These are phyloP conservation scores for Rhinophrynus dorsalis DNA, from an alignment of 2,797 vertebrate genomes.

Conservation along the genomic window DNA sequence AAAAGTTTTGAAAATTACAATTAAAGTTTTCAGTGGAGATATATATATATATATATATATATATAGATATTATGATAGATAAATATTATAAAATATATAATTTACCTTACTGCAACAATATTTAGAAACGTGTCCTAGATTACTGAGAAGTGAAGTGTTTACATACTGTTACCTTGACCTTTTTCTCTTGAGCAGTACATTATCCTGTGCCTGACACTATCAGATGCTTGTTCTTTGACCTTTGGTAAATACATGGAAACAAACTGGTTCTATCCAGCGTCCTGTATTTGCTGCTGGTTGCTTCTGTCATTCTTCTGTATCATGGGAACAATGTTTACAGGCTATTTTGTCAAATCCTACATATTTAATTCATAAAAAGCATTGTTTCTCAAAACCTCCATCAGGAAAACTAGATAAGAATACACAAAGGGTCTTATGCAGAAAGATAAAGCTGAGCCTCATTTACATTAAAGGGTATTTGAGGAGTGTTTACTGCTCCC, in stretches of 20 bases:
- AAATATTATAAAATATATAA: too few relatives aligned
- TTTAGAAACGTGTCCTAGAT: neutral
- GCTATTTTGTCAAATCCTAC: neutral
- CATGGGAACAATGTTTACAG: conserved; percentile 1
- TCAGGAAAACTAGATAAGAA: too few relatives aligned
- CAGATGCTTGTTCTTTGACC: conserved; percentile 28
- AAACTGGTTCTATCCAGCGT: conserved; percentile 32
- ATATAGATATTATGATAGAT: too few relatives aligned
- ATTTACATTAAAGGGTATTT: too few relatives aligned
- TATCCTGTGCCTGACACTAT: conserved; percentile 11
- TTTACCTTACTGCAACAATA: too few relatives aligned
- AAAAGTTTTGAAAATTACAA: too few relatives aligned
- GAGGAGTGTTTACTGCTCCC: too few relatives aligned
- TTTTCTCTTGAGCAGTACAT: neutral
- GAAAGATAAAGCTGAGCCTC: too few relatives aligned
- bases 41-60: too few relatives aligned
- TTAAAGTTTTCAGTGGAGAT: too few relatives aligned
- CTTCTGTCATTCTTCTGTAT: neutral
- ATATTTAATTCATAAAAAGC: neutral
- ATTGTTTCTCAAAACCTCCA: too few relatives aligned
- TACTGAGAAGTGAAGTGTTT: conserved; percentile 1
- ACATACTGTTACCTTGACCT: conserved; percentile 7
- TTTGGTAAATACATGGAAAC: conserved; percentile 4
- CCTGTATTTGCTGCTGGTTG: neutral
- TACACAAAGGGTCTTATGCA: too few relatives aligned